Evolutionary conservation across 2,888 invertebrate genomes (phyloP), one percentile per base, ranked within the genome.

Genomic region (Ennomos quercinarius): DNA sequence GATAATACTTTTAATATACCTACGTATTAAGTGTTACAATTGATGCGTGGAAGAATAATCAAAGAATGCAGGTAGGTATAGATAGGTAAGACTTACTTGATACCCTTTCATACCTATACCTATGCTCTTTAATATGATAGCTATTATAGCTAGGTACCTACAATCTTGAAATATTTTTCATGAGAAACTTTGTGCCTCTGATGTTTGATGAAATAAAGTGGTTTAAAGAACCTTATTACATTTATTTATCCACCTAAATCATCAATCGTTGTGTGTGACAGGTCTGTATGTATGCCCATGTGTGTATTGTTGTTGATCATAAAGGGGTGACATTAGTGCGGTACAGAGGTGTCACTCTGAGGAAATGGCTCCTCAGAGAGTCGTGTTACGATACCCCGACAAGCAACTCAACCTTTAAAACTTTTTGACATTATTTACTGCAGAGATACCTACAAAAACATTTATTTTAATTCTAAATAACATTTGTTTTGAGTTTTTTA

Each of bases 1-100:
- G 71, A 73, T 74, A 56, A 40, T 45, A 40, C 41, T 11, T 10
- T 8, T 6, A 35, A 74, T 41, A 41, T 72, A 75, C 27, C 27
- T 76, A 71, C 72, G 68, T 63, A 68, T 69, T 66, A 66, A 67
- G 67, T 68, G 61, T 67, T 67, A 67, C 62, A 64, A 66, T 46
- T 61, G 69, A 70, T 56, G 64, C 56, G 57, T 64, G 64, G 43
- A 67, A 66, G 65, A 63, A 66, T 72, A 35, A 66, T 68, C 52
- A 61, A 50, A 41, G 27, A 39, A 50, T 51, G 17, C 3, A 17
- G 17, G 17, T 17, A 17, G 1, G 37, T 38, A 48, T 47, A 38
- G 40, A 38, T 59, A 57, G 43, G 46, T 55, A 48, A 37, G 9
- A 51, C 37, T 13, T 34, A 34, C 27, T 27, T 27, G n/a, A 41